Evolutionary conservation across 1,140 invertebrate species (phyloP), one percentile per base, ranked within the genome.

Genomic region (Caerostris darwini): DNA sequence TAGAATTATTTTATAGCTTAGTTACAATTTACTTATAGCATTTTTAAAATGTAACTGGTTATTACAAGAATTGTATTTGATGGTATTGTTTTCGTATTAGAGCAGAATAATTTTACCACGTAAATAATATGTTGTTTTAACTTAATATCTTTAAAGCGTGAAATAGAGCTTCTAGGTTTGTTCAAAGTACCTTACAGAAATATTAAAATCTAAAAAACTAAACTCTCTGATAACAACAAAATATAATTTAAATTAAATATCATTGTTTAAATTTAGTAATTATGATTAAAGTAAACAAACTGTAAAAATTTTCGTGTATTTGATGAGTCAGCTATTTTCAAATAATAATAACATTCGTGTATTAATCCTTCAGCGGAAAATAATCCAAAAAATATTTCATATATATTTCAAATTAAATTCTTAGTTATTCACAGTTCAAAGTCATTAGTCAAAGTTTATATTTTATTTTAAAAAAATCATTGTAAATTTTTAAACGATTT

Each of bases 121-220:
- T 53, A 34, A 77, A 50, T 67, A 67, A 3, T 53, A 8, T 77
- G 53, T 77, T 85, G n/a, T 85, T 34, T 85, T 34, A 19, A 85
- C 7, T 57, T 56, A 59, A 59, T 85, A n/a, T 58, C 54, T 85
- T n/a, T 58, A 12, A 85, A 58, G 57, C 58, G 57, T 85, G 57
- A 85, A 85, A 85, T 85, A 85, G 83, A 85, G 83, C 56, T 85
- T 85, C 83, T 85, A 85, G 83, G 57, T 85, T 34, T 85, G n/a
- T 85, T 58, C 54, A 85, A 85, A 85, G 54, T 85, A 59, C 57
- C 83, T 19, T 58, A 58, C 83, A 85, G 34, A 77, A 85, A 85
- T 17, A 85, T 56, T 58, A 54, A 85, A 85, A 57, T 85, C 71
- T 77, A 77, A 77, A 56, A 85, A 85, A 85, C 34, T 56, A 85